These are phyloP conservation scores for Ferrisia virgata DNA, from an alignment of 2,888 invertebrate genomes.

Conservation along the genomic window DNA sequence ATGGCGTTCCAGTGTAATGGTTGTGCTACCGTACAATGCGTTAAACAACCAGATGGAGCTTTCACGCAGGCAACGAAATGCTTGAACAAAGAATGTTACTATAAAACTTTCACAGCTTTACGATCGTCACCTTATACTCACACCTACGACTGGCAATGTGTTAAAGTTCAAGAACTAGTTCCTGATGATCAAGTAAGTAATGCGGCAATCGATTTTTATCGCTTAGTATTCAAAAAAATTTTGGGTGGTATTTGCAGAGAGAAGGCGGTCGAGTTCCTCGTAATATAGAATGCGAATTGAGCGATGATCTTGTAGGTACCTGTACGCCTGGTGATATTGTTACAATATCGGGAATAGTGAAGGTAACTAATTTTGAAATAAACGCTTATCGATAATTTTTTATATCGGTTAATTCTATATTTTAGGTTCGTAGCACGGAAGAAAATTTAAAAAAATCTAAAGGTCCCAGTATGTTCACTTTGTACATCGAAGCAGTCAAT, in stretches of 20 bases:
- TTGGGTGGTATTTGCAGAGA: conserved; percentile 55
- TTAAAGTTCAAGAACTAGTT: conserved; percentile 77
- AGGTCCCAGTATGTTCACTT: conserved; percentile 60
- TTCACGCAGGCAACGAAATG: conserved; percentile 62
- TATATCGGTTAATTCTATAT: background rate
- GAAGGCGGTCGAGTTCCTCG: conserved; percentile 71
- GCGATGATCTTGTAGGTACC: conserved; percentile 75
- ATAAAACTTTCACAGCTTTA: conserved; percentile 62
- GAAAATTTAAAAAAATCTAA: conserved; percentile 60
- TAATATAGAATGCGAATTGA: conserved; percentile 80
- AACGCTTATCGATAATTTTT: background rate
- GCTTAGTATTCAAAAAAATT: background rate
- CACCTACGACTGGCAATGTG: conserved; percentile 74
- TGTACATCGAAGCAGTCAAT: conserved; percentile 78
- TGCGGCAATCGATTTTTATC: background rate
- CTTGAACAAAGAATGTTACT: conserved; percentile 58
- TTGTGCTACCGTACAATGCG: conserved; percentile 66
- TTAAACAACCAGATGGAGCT: conserved; percentile 64
- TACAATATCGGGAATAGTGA: conserved; percentile 80
- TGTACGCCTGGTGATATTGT: conserved; percentile 87
- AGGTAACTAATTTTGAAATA: conserved; percentile 55
- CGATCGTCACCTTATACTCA: conserved; percentile 68
- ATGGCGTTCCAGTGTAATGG: conserved; percentile 73
- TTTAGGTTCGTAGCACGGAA: conserved; percentile 16
- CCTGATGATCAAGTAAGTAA: conserved; percentile 63